Conservation (phyloP, 2,113 vertebrate genomes). For the Sakesphorus luctuosus region DNA sequence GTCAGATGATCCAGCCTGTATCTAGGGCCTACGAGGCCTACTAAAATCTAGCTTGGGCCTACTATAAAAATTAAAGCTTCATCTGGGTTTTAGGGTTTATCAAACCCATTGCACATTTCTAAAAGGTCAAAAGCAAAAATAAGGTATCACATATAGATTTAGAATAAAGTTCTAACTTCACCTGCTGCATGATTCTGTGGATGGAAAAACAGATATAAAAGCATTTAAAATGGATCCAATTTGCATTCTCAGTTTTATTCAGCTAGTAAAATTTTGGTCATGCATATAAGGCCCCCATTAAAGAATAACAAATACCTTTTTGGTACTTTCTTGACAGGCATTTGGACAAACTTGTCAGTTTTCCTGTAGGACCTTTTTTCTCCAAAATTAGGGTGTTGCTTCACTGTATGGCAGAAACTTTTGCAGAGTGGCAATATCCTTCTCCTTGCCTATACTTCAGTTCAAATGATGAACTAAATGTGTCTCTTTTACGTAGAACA, state of each 20-base stretch:
- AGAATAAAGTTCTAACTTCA: neutral
- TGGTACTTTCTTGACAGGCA: neutral
- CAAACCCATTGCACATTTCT: neutral
- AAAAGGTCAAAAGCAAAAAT: neutral
- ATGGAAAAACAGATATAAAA: neutral
- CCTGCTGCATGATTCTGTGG: neutral
- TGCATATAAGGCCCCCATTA: neutral
- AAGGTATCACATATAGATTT: neutral
- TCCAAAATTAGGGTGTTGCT: neutral
- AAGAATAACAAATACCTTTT: neutral
- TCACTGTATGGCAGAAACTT: neutral
- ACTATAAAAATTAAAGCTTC: no score
- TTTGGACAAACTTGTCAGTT: neutral
- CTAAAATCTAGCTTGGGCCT: no score
- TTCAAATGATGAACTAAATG: neutral
- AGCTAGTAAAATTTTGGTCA: neutral
- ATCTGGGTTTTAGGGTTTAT: no score
- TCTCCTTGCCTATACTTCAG: neutral
- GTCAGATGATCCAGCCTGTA: no score
- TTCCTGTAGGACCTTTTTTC: neutral
- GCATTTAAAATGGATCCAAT: neutral
- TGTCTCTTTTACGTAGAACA: neutral
- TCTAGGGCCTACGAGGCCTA: no score
- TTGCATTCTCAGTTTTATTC: neutral
- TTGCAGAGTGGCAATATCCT: neutral